phyloP scores from a whole-genome alignment of 1,140 invertebrate genomes.

The Hyles vespertilio region DNA sequence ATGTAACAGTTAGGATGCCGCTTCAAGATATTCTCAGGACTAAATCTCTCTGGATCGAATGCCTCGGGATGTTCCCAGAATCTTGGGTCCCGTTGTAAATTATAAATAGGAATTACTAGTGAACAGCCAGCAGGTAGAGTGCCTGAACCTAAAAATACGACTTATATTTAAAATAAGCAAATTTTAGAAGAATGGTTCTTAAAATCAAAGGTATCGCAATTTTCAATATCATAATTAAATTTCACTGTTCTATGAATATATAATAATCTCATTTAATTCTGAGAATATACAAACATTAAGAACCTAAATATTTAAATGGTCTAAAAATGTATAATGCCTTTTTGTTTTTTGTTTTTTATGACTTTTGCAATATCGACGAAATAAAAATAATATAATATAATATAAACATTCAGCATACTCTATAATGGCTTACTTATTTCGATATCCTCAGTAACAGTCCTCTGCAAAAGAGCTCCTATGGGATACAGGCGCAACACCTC shows the following conservation, averaged over 20 bases:
- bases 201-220: no score
- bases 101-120: constrained; percentile 42
- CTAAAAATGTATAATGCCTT: no score
- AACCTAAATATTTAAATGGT: no score
- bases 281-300: no score
- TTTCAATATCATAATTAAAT: no score
- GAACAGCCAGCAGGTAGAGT: constrained; percentile 74
- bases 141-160: constrained; percentile 57
- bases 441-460: constrained; percentile 48
- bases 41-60: constrained; percentile 83
- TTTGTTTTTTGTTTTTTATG: no score
- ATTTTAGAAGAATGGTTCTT: no score
- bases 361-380: no score
- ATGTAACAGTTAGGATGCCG: constrained; percentile 76
- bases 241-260: no score
- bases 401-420: neutral
- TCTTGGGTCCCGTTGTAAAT: constrained; percentile 45
- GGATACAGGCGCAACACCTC: constrained; percentile 52
- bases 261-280: no score
- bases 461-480: constrained; percentile 51
- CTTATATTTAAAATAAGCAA: no score
- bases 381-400: no score
- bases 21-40: constrained; percentile 71
- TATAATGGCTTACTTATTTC: constrained; percentile 33
- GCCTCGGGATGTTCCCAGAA: constrained; percentile 46